Evolutionary conservation across 1,140 invertebrate species (phyloP).

Genomic region (Yoshiicerus persimilis): DNA sequence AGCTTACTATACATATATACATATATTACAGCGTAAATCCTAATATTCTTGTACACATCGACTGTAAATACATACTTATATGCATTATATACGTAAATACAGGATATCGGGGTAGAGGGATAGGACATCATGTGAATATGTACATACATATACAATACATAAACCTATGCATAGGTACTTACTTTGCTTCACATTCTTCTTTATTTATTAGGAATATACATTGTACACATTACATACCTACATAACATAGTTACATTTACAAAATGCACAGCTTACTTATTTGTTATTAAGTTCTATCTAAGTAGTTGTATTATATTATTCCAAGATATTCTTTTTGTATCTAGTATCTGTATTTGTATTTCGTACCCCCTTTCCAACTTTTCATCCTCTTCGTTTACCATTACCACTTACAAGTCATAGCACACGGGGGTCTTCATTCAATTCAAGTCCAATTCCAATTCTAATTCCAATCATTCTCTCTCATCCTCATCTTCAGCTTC

Average conservation of each 20-base stretch:
- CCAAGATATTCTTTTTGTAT: background rate
- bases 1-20: background rate
- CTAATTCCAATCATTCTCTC: background rate
- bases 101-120: no score
- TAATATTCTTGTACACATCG: no score
- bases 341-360: background rate
- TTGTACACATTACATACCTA: no score
- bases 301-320: background rate
- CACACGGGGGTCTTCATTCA: slow-evolving; percentile 11
- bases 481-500: background rate
- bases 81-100: no score
- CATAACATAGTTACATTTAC: background rate
- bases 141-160: no score
- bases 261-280: background rate
- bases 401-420: slow-evolving; percentile 8
- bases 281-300: background rate
- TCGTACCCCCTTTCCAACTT: background rate
- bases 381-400: slow-evolving; percentile 2
- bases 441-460: slow-evolving; percentile 6
- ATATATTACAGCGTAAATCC: no score
- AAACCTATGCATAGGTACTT: no score
- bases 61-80: no score
- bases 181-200: no score
- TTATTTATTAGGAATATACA: no score
- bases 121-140: no score